A percentile compares a stretch with the other conserved stretches of the same genome.
Conservation (phyloP, 2,888 invertebrate genomes). For the Dynastes grantii region DNA sequence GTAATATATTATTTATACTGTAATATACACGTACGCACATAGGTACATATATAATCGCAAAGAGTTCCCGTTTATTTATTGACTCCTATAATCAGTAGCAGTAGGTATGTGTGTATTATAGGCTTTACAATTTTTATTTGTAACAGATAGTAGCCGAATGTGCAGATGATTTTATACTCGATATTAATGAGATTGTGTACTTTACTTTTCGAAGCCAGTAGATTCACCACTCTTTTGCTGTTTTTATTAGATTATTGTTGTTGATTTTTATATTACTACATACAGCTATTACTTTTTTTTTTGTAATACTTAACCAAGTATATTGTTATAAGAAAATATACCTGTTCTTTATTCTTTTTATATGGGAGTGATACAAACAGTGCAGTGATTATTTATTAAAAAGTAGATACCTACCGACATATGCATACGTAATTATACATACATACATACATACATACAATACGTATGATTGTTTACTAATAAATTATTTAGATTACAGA, state of each 20-base stretch:
- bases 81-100: no score
- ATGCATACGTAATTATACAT: not conserved
- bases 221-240: not conserved
- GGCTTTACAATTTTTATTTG: no score
- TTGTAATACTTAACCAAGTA: no score
- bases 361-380: slow-evolving; percentile 48
- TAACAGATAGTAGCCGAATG: no score
- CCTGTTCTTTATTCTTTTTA: not conserved
- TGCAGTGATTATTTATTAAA: slow-evolving; percentile 44
- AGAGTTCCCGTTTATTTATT: no score
- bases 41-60: no score
- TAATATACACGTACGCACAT: not conserved
- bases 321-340: not conserved
- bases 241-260: not conserved
- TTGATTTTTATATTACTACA: not conserved
- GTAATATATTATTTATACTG: not conserved
- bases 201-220: slow-evolving; percentile 4
- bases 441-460: slow-evolving; percentile 46
- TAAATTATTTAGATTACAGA: slow-evolving; percentile 12
- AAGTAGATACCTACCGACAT: slow-evolving; percentile 12
- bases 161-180: no score
- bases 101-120: no score
- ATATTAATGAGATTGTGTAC: no score
- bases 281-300: not conserved
- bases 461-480: slow-evolving; percentile 23